Percentiles rank a stretch among this genome's conserved stretches.
These are phyloP conservation scores for Pterois miles DNA, from an alignment of 2,797 vertebrate genomes.

Conservation along the genomic window DNA sequence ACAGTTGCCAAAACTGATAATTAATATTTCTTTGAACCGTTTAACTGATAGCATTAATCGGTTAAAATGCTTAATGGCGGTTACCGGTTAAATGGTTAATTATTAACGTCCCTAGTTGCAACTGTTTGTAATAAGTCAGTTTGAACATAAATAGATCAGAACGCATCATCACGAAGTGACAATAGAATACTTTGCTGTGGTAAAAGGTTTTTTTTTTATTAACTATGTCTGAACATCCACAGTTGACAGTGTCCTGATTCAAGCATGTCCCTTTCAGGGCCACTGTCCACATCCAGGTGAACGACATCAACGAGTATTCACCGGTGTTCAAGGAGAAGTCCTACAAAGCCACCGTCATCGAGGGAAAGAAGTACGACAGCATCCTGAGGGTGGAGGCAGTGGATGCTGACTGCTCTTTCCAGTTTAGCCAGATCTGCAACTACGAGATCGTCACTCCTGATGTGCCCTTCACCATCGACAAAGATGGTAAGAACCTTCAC, in stretches of 20 bases:
- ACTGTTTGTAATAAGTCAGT: neutral
- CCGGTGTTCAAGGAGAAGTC: constrained; percentile 98
- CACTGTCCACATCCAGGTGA: constrained; percentile 97
- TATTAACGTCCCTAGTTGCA: no score
- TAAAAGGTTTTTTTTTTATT: no score
- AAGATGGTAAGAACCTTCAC: constrained; percentile 88
- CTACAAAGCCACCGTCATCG: constrained; percentile 92
- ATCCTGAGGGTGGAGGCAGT: constrained; percentile 94
- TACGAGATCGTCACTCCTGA: constrained; percentile 96
- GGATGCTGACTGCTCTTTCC: constrained; percentile 97
- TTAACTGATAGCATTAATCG: no score
- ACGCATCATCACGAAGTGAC: neutral
- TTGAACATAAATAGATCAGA: neutral
- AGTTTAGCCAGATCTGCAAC: constrained; percentile 99
- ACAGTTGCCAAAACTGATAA: neutral
- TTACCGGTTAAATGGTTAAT: no score
- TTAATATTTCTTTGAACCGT: no score
- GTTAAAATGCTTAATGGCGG: no score
- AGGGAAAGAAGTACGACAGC: constrained; percentile 91
- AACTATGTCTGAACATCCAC: no score
- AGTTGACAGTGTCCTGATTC: neutral
- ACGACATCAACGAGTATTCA: constrained; percentile 95
- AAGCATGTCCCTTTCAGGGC: constrained; percentile 83
- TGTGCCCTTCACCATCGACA: constrained; percentile 94
- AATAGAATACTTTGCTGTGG: neutral